phyloP scores from a whole-genome alignment of 2,888 invertebrate species.

The Trypoxylon attenuatum region DNA sequence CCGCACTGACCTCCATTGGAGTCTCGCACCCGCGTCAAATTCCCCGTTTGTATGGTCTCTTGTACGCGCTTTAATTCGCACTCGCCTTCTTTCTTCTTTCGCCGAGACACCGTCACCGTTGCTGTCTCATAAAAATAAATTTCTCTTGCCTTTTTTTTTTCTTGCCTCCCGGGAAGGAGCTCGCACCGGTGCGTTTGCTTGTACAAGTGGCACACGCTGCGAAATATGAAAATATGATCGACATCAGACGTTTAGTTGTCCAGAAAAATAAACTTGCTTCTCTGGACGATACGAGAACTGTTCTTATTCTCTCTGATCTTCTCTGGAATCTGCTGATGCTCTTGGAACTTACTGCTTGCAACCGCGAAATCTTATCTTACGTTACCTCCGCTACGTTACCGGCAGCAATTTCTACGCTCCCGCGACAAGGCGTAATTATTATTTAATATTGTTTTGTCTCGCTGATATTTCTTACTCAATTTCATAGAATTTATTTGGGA shows the following conservation, averaged over 20 bases:
- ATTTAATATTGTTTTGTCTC: too few species aligned
- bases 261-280: conserved; percentile 30
- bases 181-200: conserved; percentile 35
- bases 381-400: too few species aligned
- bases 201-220: conserved; percentile 47
- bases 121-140: conserved; percentile 57
- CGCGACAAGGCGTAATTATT: too few species aligned
- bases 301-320: too few species aligned
- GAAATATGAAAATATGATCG: conserved; percentile 39
- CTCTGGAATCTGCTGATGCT: too few species aligned
- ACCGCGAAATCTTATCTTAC: too few species aligned
- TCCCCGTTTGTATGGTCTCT: conserved; percentile 20
- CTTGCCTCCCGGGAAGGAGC: neutral
- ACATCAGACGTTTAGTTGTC: conserved; percentile 12
- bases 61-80: conserved; percentile 38
- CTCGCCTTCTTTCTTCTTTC: conserved; percentile 17
- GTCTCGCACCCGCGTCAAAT: conserved; percentile 22
- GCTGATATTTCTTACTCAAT: too few species aligned
- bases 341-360: too few species aligned
- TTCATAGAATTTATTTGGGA: too few species aligned
- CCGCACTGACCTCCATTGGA: conserved; percentile 33
- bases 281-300: too few species aligned
- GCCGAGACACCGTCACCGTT: conserved; percentile 46
- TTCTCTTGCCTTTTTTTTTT: conserved; percentile 30
- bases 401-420: too few species aligned